A percentile compares a stretch with the other conserved stretches of the same genome.
phyloP scores from a whole-genome alignment of 2,113 vertebrate genomes.

The Atlantisia rogersi region DNA sequence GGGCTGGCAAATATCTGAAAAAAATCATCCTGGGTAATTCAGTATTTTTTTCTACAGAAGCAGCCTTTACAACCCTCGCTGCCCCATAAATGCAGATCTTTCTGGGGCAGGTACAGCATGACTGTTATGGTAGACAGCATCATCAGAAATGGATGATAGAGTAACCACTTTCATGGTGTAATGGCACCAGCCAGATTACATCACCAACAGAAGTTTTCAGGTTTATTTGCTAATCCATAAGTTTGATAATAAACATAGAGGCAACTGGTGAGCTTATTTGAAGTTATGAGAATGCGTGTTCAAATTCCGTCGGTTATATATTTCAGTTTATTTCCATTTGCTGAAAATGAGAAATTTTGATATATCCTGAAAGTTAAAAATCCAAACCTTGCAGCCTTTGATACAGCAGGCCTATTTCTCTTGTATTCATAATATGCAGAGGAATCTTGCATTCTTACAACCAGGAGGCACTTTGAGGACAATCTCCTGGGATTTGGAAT shows the following conservation, averaged over 20 bases:
- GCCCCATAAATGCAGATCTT: neutral
- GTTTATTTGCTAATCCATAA: neutral
- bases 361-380: neutral
- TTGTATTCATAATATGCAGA: neutral
- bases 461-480: neutral
- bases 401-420: neutral
- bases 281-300: neutral
- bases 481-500: constrained; percentile 21
- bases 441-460: neutral
- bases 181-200: neutral
- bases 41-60: neutral
- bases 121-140: neutral
- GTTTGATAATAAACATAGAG: neutral
- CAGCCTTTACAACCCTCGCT: neutral
- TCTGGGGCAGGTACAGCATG: neutral
- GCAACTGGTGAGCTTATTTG: neutral
- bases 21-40: too few species aligned
- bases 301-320: neutral
- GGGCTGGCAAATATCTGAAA: neutral
- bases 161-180: neutral
- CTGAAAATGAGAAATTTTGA: neutral
- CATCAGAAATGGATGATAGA: neutral
- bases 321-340: neutral
- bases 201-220: neutral
- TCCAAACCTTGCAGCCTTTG: neutral